A percentile compares a stretch with the other conserved stretches of the same genome.
phyloP scores from a whole-genome alignment of 2,113 vertebrate genomes.

The Suricata suricatta region DNA sequence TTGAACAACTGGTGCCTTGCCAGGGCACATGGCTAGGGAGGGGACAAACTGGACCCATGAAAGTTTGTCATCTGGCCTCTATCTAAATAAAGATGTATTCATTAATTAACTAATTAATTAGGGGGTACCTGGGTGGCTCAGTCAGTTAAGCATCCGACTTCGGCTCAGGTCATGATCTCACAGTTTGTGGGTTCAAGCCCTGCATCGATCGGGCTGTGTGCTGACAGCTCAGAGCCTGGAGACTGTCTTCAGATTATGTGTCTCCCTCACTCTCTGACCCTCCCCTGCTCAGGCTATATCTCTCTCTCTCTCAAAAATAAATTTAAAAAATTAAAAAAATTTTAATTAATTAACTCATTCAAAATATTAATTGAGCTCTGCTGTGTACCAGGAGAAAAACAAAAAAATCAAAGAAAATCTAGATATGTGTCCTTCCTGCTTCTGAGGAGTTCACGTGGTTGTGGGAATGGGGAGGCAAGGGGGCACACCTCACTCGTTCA shows the following conservation, averaged over 20 bases:
- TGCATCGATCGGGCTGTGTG: too few species aligned
- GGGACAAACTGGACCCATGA: background rate
- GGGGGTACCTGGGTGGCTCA: too few species aligned
- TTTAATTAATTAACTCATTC: background rate
- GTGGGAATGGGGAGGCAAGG: background rate
- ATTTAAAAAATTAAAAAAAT: too few species aligned
- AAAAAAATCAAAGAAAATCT: conserved; percentile 12
- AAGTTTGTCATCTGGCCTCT: background rate
- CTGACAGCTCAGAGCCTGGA: too few species aligned
- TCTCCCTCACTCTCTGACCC: too few species aligned
- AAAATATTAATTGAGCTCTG: background rate
- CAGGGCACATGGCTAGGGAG: background rate
- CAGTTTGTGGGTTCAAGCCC: too few species aligned
- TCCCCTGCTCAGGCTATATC: too few species aligned
- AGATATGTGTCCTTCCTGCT: background rate
- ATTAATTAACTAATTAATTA: too few species aligned
- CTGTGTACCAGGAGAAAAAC: background rate
- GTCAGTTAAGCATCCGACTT: too few species aligned
- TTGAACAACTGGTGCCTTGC: background rate
- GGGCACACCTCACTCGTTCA: background rate
- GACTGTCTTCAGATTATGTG: too few species aligned
- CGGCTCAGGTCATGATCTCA: too few species aligned
- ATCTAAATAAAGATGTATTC: background rate
- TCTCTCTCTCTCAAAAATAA: too few species aligned
- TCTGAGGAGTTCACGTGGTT: background rate